Conservation (phyloP, 2,113 vertebrate species). For the Sturnira hondurensis region DNA sequence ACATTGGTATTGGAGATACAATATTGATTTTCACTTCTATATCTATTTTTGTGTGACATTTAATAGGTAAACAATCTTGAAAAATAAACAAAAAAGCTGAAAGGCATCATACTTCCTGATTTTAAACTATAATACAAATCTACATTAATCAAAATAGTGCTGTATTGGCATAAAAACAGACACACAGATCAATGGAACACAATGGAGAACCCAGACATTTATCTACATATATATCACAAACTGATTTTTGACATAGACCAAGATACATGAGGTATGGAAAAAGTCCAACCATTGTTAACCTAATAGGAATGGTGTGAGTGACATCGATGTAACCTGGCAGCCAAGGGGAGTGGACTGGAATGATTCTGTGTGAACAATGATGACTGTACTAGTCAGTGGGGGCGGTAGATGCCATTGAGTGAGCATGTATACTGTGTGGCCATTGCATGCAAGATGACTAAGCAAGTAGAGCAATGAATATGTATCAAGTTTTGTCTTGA, state of each 20-base stretch:
- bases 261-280: background rate
- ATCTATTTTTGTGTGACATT: background rate
- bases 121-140: background rate
- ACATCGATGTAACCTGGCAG: too few species aligned
- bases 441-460: too few species aligned
- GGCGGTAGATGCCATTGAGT: too few species aligned
- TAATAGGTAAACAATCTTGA: background rate
- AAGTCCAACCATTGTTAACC: too few species aligned
- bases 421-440: too few species aligned
- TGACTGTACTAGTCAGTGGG: too few species aligned
- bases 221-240: background rate
- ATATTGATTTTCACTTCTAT: background rate
- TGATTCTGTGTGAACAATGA: too few species aligned
- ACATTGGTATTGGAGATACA: background rate
- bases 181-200: background rate
- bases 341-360: too few species aligned
- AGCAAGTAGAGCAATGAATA: too few species aligned
- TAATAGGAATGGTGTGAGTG: too few species aligned
- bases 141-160: background rate
- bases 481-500: too few species aligned
- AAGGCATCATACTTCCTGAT: background rate
- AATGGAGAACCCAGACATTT: background rate
- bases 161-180: background rate
- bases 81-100: background rate
- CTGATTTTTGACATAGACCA: background rate